phyloP scores from a whole-genome alignment of 2,888 invertebrate species.

The Dasysyrphus albostriatus region DNA sequence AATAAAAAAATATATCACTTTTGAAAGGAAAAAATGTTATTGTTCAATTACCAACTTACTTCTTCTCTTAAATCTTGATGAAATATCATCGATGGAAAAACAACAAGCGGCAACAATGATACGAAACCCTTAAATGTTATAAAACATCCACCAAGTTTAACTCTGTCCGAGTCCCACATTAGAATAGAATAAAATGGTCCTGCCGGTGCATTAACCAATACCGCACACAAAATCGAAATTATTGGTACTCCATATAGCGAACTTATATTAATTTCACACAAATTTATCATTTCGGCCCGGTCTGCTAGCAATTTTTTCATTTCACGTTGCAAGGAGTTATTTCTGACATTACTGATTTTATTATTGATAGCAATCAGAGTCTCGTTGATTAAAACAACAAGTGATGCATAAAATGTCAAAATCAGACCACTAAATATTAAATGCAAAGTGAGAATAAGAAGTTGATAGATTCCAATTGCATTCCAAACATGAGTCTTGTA shows the following conservation, averaged over 20 bases:
- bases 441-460: neutral
- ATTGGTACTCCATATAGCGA: slow-evolving; percentile 12
- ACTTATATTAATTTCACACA: slow-evolving; percentile 25
- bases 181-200: slow-evolving; percentile 3
- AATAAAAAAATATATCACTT: no score
- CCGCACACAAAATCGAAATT: neutral
- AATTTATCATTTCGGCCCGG: slow-evolving; percentile 2
- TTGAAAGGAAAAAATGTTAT: no score
- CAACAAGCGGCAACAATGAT: neutral
- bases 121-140: neutral
- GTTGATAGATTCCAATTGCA: neutral
- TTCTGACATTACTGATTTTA: neutral
- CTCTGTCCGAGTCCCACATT: neutral
- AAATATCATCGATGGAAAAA: slow-evolving; percentile 3
- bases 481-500: neutral
- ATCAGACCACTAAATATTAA: slow-evolving; percentile 1
- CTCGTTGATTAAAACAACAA: neutral
- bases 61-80: neutral
- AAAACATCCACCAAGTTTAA: neutral
- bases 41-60: neutral
- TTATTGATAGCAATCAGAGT: neutral
- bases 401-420: slow-evolving; percentile 11
- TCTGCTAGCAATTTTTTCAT: neutral
- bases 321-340: neutral
- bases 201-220: neutral